These are phyloP conservation scores for Saccopteryx leptura DNA, from an alignment of 2,113 vertebrate species.

Conservation along the genomic window DNA sequence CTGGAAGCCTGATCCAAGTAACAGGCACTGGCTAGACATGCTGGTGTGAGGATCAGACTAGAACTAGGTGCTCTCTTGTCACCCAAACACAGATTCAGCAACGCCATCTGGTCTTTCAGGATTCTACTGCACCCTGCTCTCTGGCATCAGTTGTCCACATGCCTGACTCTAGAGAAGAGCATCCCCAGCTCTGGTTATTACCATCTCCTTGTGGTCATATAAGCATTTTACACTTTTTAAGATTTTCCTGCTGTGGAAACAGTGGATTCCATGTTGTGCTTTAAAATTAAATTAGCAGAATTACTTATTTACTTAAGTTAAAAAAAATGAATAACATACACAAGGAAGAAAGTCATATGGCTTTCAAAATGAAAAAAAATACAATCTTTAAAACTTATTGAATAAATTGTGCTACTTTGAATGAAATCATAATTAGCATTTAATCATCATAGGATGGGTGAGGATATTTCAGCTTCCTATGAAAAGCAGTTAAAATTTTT, in stretches of 20 bases:
- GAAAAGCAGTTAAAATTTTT: background rate
- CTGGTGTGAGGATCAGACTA: no score
- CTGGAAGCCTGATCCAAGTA: background rate
- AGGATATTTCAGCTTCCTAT: constrained; percentile 44
- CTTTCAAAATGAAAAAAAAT: background rate
- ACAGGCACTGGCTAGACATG: background rate
- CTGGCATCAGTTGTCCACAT: background rate
- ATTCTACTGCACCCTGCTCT: background rate
- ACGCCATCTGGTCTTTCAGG: background rate
- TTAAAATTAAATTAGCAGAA: background rate
- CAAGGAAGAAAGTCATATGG: background rate
- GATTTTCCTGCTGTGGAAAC: background rate
- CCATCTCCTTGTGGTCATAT: background rate
- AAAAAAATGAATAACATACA: background rate
- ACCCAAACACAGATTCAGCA: background rate
- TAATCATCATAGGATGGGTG: constrained; percentile 1
- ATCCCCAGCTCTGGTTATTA: background rate
- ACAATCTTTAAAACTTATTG: background rate
- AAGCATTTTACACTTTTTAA: background rate
- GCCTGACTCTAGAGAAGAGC: no score
- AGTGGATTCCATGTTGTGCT: background rate
- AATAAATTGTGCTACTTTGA: background rate
- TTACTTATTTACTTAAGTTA: background rate
- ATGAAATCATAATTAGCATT: constrained; percentile 8
- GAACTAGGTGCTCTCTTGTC: background rate